Conservation (phyloP, 2,113 vertebrate genomes). For the Osmerus mordax region DNA sequence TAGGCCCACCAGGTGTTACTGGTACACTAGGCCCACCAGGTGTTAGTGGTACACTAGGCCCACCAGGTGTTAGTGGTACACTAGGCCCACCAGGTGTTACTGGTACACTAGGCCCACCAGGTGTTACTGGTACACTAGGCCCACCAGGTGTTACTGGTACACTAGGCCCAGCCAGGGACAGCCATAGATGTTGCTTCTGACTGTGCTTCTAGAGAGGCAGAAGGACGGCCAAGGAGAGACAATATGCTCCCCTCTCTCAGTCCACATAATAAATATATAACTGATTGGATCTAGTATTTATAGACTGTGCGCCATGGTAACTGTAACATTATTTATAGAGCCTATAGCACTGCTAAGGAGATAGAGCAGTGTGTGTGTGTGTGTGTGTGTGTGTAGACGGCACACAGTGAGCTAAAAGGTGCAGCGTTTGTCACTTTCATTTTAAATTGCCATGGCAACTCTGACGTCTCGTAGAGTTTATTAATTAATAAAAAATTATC, state of each 20-base stretch:
- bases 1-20: too few species aligned
- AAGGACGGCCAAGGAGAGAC: not conserved
- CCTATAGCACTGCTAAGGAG: conserved; percentile 40
- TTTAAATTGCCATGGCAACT: conserved; percentile 49
- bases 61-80: too few species aligned
- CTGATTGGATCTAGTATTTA: conserved; percentile 61
- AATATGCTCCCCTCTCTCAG: not conserved
- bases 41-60: too few species aligned
- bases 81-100: too few species aligned
- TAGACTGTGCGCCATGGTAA: conserved; percentile 65
- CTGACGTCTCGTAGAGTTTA: conserved; percentile 15
- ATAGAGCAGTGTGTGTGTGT: conserved; percentile 15
- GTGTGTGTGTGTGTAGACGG: not conserved
- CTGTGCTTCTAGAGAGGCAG: too few species aligned
- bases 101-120: too few species aligned
- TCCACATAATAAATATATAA: conserved; percentile 12
- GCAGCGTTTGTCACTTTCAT: conserved; percentile 34
- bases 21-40: too few species aligned
- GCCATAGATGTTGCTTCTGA: too few species aligned
- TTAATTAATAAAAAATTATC: not conserved
- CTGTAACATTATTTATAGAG: conserved; percentile 65
- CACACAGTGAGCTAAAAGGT: conserved; percentile 25
- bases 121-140: too few species aligned
- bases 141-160: too few species aligned
- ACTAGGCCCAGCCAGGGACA: too few species aligned